phyloP scores from a whole-genome alignment of 2,113 vertebrate species.

The Terrapene triunguis region DNA sequence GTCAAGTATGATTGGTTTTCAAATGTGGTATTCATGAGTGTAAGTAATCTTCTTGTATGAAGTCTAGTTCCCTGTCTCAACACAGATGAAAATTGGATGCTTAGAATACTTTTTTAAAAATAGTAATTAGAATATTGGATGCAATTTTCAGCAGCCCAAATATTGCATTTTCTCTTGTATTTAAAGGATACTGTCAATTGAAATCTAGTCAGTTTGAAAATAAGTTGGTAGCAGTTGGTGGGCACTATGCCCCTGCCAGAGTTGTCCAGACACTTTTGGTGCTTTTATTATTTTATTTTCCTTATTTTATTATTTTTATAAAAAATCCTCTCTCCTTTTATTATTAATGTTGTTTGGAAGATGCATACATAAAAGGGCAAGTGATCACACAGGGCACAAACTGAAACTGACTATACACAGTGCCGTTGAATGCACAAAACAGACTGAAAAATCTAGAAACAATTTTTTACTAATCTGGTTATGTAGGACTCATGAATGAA shows the following conservation, averaged over 20 bases:
- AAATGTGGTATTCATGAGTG: neutral
- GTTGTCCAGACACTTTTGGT: neutral
- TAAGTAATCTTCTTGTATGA: neutral
- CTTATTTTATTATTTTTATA: neutral
- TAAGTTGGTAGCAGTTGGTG: neutral
- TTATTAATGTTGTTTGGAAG: neutral
- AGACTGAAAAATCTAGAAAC: neutral
- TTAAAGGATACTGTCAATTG: neutral
- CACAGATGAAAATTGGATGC: neutral
- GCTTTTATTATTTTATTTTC: neutral
- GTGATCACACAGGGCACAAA: neutral
- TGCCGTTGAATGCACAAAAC: neutral
- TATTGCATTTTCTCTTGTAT: neutral
- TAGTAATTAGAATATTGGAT: neutral
- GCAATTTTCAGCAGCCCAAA: neutral
- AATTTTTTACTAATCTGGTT: neutral
- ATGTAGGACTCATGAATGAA: no score
- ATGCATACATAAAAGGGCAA: neutral
- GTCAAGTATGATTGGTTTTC: neutral
- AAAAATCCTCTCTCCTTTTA: neutral
- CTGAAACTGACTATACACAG: neutral
- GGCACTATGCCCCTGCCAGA: neutral
- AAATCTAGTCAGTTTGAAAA: neutral
- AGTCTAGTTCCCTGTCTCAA: neutral
- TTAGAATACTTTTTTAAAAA: neutral